Conservation (phyloP, 2,797 vertebrate species). For the Ptychobarbus kaznakovi region DNA sequence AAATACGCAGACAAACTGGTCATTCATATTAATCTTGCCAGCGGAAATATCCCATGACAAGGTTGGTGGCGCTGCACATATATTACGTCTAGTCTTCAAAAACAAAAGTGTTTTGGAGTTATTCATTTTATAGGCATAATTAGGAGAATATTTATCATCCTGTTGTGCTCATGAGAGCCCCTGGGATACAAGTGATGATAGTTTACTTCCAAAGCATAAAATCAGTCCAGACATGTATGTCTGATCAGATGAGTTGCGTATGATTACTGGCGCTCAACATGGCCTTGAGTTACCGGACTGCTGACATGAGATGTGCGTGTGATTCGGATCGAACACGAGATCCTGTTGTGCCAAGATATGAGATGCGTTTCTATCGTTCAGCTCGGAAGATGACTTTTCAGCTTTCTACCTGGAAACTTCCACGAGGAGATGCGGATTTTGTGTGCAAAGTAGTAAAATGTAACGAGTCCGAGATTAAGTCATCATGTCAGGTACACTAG, state of each 20-base stretch:
- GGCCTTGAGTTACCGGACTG: conserved; percentile 58
- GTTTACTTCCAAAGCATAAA: conserved; percentile 47
- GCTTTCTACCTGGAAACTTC: not conserved
- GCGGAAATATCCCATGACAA: conserved; percentile 29
- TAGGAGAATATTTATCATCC: conserved; percentile 55
- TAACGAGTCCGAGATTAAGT: too few species aligned
- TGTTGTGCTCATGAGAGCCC: conserved; percentile 59
- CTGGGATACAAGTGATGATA: conserved; percentile 56
- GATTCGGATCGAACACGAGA: conserved; percentile 46
- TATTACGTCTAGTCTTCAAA: conserved; percentile 11
- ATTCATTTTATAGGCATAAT: conserved; percentile 33
- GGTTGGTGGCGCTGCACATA: not conserved
- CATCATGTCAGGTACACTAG: not conserved
- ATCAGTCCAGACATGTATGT: conserved; percentile 63
- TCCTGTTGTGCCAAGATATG: not conserved
- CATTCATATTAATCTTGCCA: conserved; percentile 45
- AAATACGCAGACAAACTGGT: not conserved
- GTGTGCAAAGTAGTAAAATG: not conserved
- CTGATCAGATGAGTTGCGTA: conserved; percentile 47
- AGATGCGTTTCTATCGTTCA: not conserved
- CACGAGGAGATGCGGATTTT: not conserved
- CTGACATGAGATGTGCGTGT: conserved; percentile 61
- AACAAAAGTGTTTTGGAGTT: conserved; percentile 65
- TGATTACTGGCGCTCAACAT: conserved; percentile 47
- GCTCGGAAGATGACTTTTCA: not conserved